These are phyloP conservation scores for Antheraea mylitta DNA, from an alignment of 1,140 invertebrate species.

Conservation along the genomic window DNA sequence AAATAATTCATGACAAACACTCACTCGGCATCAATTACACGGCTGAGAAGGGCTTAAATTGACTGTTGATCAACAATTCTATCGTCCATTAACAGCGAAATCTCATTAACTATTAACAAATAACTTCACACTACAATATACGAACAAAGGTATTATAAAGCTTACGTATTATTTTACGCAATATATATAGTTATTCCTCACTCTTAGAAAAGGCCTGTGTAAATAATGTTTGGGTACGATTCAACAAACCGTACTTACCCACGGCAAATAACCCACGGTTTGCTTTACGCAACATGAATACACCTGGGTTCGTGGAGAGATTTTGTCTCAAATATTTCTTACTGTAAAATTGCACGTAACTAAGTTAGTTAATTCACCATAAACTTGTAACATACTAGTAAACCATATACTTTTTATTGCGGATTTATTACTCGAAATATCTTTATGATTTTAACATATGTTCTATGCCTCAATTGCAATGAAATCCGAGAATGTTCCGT, in stretches of 20 bases:
- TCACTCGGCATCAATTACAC: constrained; percentile 37
- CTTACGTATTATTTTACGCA: neutral
- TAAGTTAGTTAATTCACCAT: too few relatives aligned
- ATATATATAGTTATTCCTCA: neutral
- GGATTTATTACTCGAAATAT: too few relatives aligned
- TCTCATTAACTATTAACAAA: neutral
- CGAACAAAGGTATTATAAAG: neutral
- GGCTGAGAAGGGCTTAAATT: constrained; percentile 48
- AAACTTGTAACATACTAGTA: too few relatives aligned
- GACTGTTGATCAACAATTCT: constrained; percentile 38
- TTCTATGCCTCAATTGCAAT: too few relatives aligned
- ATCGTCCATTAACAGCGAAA: neutral
- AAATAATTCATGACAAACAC: constrained; percentile 61
- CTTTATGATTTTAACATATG: too few relatives aligned
- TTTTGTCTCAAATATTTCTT: neutral
- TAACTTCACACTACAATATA: neutral
- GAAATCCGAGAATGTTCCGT: too few relatives aligned
- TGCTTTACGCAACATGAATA: constrained; percentile 38
- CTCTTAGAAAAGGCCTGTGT: constrained; percentile 27
- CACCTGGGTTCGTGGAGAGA: constrained; percentile 27
- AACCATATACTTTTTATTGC: too few relatives aligned
- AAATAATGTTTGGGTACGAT: constrained; percentile 41
- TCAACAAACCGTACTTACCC: constrained; percentile 40
- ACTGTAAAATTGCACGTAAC: too few relatives aligned
- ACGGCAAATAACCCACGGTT: constrained; percentile 17